A percentile compares a stretch with the other conserved stretches of the same genome.
phyloP scores from a whole-genome alignment of 2,113 vertebrate genomes.

The Amphiprion ocellaris region DNA sequence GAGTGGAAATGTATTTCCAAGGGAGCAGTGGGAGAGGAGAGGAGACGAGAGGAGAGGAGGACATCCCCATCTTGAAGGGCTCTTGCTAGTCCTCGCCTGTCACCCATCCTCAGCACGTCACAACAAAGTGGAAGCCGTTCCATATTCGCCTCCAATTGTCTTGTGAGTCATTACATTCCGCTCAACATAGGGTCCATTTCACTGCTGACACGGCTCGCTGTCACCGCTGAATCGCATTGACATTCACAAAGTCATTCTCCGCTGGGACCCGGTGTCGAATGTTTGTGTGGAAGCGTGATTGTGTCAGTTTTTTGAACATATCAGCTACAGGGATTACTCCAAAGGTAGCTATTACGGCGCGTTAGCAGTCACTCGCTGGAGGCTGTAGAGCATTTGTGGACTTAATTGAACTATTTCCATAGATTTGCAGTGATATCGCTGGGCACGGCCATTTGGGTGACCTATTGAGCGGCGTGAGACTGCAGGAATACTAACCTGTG shows the following conservation, averaged over 20 bases:
- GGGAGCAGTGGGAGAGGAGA: background rate
- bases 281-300: background rate
- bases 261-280: constrained; percentile 21
- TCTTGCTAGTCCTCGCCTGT: constrained; percentile 40
- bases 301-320: constrained; percentile 42
- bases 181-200: constrained; percentile 69
- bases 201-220: constrained; percentile 70
- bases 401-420: constrained; percentile 67
- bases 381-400: constrained; percentile 47
- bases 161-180: constrained; percentile 72
- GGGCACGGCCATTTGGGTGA: constrained; percentile 60
- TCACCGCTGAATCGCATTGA: constrained; percentile 71
- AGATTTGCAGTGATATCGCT: constrained; percentile 54
- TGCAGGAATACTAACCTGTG: constrained; percentile 75
- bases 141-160: constrained; percentile 72
- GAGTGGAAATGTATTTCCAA: constrained; percentile 55
- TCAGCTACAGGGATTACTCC: constrained; percentile 10
- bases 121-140: constrained; percentile 69
- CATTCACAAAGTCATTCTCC: constrained; percentile 77
- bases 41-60: constrained; percentile 19
- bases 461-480: constrained; percentile 67
- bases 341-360: constrained; percentile 36
- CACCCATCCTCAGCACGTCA: constrained; percentile 62
- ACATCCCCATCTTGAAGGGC: constrained; percentile 43
- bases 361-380: constrained; percentile 52